Percentiles rank a stretch among this genome's conserved stretches.
Conservation (phyloP, 2,888 invertebrate species). For the Caenorhabditis sp. region DNA sequence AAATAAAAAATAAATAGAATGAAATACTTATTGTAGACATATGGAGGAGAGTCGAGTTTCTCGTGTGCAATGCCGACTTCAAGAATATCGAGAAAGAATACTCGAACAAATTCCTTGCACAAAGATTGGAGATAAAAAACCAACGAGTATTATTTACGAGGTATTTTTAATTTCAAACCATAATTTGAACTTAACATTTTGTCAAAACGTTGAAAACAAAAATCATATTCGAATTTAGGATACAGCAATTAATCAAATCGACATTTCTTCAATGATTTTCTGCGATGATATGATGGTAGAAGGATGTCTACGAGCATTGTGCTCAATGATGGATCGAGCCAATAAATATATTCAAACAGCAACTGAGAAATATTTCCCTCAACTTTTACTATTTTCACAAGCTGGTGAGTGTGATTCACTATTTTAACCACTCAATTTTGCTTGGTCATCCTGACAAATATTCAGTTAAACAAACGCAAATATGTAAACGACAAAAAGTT, state of each 20-base stretch:
- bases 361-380: background rate
- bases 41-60: too few species aligned
- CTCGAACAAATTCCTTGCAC: background rate
- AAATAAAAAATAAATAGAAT: too few species aligned
- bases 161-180: slow-evolving; percentile 1
- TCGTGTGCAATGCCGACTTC: too few species aligned
- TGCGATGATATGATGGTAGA: slow-evolving; percentile 34
- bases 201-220: background rate
- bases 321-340: background rate
- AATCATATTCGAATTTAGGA: slow-evolving; percentile 14
- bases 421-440: too few species aligned
- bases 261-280: slow-evolving; percentile 18
- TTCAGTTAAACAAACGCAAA: too few species aligned
- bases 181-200: too few species aligned
- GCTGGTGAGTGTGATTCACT: too few species aligned
- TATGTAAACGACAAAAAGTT: too few species aligned
- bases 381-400: slow-evolving; percentile 21
- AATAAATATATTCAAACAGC: background rate
- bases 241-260: slow-evolving; percentile 16
- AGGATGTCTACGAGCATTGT: slow-evolving; percentile 24
- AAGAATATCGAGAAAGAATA: slow-evolving; percentile 9
- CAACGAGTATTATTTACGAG: slow-evolving; percentile 15
- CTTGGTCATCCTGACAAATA: too few species aligned
- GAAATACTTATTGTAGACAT: too few species aligned
- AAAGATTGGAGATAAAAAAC: slow-evolving; percentile 4